These are phyloP conservation scores for Synergus itoensis DNA, from an alignment of 2,888 invertebrate species.

Conservation along the genomic window DNA sequence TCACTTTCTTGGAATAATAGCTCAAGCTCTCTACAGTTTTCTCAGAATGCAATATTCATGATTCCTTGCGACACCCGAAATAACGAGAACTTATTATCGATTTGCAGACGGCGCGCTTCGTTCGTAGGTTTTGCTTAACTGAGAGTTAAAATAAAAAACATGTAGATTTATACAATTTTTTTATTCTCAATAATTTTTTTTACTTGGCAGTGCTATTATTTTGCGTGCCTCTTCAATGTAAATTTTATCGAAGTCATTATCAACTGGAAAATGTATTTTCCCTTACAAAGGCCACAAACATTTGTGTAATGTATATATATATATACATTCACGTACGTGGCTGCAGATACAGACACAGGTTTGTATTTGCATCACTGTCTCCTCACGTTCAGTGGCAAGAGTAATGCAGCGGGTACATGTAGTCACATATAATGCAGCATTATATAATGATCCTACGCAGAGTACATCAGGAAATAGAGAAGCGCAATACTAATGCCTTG, in stretches of 20 bases:
- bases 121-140: conserved; percentile 1
- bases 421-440: conserved; percentile 2
- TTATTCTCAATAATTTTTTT: no score
- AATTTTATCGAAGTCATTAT: conserved; percentile 4
- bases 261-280: conserved; percentile 2
- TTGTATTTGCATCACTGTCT: conserved; percentile 53
- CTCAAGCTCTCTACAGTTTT: background rate
- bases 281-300: conserved; percentile 4
- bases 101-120: background rate
- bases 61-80: conserved; percentile 21
- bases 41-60: conserved; percentile 31
- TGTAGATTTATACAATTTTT: no score
- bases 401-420: background rate
- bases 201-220: no score
- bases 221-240: background rate
- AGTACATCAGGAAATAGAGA: background rate
- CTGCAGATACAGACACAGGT: background rate
- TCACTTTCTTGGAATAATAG: conserved; percentile 19
- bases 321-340: background rate
- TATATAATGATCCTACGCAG: conserved; percentile 8
- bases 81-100: conserved; percentile 21
- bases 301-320: background rate
- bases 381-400: background rate
- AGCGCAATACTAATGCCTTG: background rate
- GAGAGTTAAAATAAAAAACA: background rate